Conservation (phyloP, 2,113 vertebrate genomes). For the Corythornis vintsioides region DNA sequence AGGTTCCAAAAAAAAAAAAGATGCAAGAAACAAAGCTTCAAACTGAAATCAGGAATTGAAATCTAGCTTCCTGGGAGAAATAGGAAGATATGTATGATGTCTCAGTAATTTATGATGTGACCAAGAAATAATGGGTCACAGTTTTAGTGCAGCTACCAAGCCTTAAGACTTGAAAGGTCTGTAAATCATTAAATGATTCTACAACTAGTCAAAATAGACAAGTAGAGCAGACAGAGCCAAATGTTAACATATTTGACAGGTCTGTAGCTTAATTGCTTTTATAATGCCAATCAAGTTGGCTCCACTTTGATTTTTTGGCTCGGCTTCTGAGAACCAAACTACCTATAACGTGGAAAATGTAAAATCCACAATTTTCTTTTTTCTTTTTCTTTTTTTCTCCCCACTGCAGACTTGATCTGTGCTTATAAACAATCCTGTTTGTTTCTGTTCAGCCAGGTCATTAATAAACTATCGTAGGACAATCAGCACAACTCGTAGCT, state of each 20-base stretch:
- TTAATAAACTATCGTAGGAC: not conserved
- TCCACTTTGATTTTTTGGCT: conserved; percentile 76
- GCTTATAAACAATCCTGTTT: conserved; percentile 60
- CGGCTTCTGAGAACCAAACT: conserved; percentile 72
- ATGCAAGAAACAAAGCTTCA: not conserved
- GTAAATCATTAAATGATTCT: conserved; percentile 76
- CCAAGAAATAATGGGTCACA: conserved; percentile 59
- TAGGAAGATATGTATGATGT: conserved; percentile 57
- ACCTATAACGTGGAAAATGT: conserved; percentile 73
- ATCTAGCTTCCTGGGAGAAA: conserved; percentile 47
- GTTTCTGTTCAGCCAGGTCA: conserved; percentile 6
- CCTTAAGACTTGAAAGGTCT: conserved; percentile 70
- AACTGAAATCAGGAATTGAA: not conserved
- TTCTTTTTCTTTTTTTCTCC: conserved; percentile 31
- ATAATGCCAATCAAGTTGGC: conserved; percentile 78
- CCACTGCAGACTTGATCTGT: conserved; percentile 65
- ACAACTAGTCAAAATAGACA: conserved; percentile 76
- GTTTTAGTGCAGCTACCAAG: conserved; percentile 58
- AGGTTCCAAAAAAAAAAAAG: not conserved
- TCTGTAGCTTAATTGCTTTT: conserved; percentile 78
- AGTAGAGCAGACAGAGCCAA: conserved; percentile 61
- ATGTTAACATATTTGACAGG: conserved; percentile 75
- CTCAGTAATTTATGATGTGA: conserved; percentile 52
- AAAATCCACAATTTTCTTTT: conserved; percentile 54
- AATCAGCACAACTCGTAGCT: not conserved